Evolutionary conservation across 2,113 vertebrate genomes (phyloP).

Genomic region (Pituophis catenifer): DNA sequence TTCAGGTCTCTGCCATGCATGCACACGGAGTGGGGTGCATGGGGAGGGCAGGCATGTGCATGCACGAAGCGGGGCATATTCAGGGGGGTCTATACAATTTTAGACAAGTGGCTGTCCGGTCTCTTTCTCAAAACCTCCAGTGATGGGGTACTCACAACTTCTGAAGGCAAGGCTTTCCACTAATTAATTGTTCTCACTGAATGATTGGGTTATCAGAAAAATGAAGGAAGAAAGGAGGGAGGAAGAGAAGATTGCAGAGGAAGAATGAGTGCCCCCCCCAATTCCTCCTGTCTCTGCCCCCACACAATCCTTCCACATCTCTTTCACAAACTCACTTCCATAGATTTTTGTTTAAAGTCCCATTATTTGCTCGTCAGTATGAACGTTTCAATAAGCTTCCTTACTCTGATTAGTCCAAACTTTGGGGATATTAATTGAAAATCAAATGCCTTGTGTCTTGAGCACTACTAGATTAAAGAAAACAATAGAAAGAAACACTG

Average conservation of each 20-base stretch:
- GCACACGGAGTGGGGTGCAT: no score
- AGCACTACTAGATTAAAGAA: constrained; percentile 16
- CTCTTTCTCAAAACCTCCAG: not conserved
- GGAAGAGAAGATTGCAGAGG: not conserved
- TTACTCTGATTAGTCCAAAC: constrained; percentile 8
- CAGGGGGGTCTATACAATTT: not conserved
- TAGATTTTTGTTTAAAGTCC: not conserved
- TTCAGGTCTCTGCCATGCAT: no score
- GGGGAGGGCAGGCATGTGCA: no score
- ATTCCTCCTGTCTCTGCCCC: not conserved
- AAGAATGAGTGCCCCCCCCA: not conserved
- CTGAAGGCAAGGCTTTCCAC: not conserved
- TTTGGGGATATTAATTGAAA: constrained; percentile 34
- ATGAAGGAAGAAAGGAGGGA: not conserved
- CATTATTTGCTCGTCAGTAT: constrained; percentile 4
- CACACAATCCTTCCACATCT: not conserved
- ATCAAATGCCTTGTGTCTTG: not conserved
- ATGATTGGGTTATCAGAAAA: not conserved
- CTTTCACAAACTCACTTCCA: not conserved
- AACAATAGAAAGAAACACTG: not conserved
- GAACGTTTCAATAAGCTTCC: not conserved
- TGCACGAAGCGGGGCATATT: no score
- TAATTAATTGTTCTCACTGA: not conserved
- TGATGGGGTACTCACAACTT: not conserved
- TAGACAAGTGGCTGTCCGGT: not conserved